These are phyloP conservation scores for Python bivittatus DNA, from an alignment of 2,113 vertebrate species.

Conservation along the genomic window DNA sequence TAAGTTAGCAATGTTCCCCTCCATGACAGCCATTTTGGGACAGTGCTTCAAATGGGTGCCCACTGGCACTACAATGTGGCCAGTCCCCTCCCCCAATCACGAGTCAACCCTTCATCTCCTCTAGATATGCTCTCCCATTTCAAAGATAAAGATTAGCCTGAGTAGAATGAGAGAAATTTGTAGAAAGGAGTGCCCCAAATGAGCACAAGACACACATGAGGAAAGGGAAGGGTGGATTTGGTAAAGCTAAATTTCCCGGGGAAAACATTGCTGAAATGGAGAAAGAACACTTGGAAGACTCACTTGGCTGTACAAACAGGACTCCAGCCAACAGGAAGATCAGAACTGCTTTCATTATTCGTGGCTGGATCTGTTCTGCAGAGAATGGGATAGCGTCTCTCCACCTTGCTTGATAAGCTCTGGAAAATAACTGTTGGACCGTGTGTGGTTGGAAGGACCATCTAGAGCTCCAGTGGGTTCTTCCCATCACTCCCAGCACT, in stretches of 20 bases:
- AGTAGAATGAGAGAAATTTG: no score
- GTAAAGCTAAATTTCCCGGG: background rate
- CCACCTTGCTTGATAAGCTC: conserved; percentile 34
- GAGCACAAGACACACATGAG: background rate
- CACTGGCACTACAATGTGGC: no score
- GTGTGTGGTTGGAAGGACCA: conserved; percentile 31
- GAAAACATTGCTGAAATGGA: background rate
- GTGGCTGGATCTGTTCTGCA: background rate
- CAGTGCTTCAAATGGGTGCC: no score
- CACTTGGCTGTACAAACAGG: conserved; percentile 60
- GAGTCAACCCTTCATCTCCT: no score
- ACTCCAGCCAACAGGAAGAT: conserved; percentile 43
- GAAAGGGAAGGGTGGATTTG: no score
- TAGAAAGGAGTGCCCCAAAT: no score
- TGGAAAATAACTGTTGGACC: background rate
- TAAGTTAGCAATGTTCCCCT: no score
- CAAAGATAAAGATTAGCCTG: no score
- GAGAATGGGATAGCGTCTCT: background rate
- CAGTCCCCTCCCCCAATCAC: no score
- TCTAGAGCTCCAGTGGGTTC: conserved; percentile 12
- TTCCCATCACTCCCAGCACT: background rate
- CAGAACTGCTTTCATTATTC: conserved; percentile 52
- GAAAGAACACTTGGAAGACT: background rate
- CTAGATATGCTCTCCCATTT: no score
- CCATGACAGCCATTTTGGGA: no score